These are phyloP conservation scores for Argyresthia goedartella DNA, from an alignment of 2,888 invertebrate genomes.

Conservation along the genomic window DNA sequence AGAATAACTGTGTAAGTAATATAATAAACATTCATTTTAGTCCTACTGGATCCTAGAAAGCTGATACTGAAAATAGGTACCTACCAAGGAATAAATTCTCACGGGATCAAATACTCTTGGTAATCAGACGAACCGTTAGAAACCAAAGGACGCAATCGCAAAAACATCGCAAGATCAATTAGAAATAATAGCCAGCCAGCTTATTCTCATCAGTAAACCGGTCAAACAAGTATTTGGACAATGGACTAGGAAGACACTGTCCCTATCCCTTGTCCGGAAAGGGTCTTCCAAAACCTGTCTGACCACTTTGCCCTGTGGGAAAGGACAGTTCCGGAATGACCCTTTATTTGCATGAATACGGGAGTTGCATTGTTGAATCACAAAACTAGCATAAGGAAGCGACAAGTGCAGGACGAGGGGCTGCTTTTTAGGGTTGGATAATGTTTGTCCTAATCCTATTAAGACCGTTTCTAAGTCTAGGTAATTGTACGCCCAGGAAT, in stretches of 20 bases:
- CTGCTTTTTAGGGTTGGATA: too few relatives aligned
- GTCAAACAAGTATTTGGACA: constrained; percentile 59
- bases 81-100: too few relatives aligned
- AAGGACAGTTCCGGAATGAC: constrained; percentile 47
- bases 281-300: constrained; percentile 44
- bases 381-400: constrained; percentile 5
- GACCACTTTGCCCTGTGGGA: constrained; percentile 52
- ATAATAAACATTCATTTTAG: too few relatives aligned
- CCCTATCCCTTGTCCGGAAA: constrained; percentile 25
- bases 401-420: constrained; percentile 2
- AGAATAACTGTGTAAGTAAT: too few relatives aligned
- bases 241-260: constrained; percentile 36
- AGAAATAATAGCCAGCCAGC: constrained; percentile 4
- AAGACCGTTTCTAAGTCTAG: too few relatives aligned
- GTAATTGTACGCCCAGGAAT: too few relatives aligned
- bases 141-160: neutral
- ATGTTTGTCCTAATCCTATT: too few relatives aligned
- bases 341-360: constrained; percentile 46
- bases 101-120: too few relatives aligned
- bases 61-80: too few relatives aligned
- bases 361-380: neutral
- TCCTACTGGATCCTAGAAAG: too few relatives aligned
- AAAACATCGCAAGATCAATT: neutral
- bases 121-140: too few relatives aligned
- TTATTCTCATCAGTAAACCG: constrained; percentile 42